These are phyloP conservation scores for Brachionus manjavacas DNA, from an alignment of 1,140 invertebrate species.

Conservation along the genomic window DNA sequence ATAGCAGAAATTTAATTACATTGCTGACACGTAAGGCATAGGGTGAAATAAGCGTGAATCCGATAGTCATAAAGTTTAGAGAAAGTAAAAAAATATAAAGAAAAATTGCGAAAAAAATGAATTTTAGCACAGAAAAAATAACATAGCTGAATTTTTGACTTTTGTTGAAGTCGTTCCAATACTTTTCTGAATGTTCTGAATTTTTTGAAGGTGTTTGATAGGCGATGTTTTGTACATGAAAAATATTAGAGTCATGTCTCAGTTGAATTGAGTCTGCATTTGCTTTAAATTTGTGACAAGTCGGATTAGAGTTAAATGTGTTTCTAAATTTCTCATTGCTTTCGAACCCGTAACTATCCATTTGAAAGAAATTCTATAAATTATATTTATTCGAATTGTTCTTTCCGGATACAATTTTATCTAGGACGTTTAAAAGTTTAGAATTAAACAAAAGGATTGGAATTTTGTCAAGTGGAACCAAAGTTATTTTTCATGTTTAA, in stretches of 20 bases:
- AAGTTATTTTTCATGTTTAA: background rate
- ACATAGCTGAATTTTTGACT: background rate
- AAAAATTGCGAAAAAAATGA: conserved; percentile 15
- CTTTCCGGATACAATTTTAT: background rate
- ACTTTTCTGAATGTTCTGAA: background rate
- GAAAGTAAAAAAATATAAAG: conserved; percentile 20
- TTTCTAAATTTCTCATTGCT: background rate
- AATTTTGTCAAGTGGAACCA: background rate
- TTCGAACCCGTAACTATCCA: background rate
- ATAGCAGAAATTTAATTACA: conserved; percentile 50
- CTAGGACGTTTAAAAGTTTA: background rate
- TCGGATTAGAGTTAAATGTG: background rate
- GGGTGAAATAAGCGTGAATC: background rate
- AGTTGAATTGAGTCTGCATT: background rate
- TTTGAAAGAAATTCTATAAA: background rate
- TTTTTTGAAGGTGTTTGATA: background rate
- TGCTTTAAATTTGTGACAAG: background rate
- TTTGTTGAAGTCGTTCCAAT: background rate
- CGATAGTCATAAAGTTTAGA: conserved; percentile 36
- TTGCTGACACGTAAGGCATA: background rate
- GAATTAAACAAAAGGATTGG: background rate
- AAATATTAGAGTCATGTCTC: background rate
- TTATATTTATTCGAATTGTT: background rate
- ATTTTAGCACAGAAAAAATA: background rate
- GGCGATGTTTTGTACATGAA: background rate